phyloP scores from a whole-genome alignment of 2,888 invertebrate species.

The Eupithecia centaureata region DNA sequence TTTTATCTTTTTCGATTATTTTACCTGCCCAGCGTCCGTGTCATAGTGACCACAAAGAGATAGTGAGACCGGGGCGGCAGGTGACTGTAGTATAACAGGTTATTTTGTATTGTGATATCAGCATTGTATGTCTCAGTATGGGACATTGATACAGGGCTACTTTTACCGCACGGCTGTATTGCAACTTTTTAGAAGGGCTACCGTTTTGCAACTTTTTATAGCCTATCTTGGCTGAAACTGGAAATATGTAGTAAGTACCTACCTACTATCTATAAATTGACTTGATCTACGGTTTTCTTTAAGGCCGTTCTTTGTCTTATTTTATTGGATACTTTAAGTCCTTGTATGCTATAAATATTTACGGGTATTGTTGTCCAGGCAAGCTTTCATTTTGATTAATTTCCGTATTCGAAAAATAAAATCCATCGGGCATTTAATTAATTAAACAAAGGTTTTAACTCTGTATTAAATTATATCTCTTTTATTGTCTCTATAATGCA shows the following conservation, averaged over 20 bases:
- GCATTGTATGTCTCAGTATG: constrained; percentile 39
- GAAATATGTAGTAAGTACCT: constrained; percentile 27
- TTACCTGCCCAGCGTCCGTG: not conserved
- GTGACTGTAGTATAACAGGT: constrained; percentile 74
- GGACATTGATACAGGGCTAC: constrained; percentile 49
- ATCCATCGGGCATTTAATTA: not conserved
- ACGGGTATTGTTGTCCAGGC: not conserved
- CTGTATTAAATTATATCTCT: not conserved
- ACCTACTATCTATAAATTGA: constrained; percentile 4
- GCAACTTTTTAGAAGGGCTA: constrained; percentile 33
- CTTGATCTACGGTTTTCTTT: constrained; percentile 13
- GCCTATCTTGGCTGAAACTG: constrained; percentile 18
- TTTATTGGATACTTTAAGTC: not conserved
- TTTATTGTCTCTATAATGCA: not conserved
- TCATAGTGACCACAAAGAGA: constrained; percentile 28
- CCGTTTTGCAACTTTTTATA: constrained; percentile 36
- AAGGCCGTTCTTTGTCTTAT: not conserved
- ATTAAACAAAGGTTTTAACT: not conserved
- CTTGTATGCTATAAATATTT: not conserved
- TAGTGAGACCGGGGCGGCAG: constrained; percentile 59
- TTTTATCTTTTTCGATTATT: too few species aligned
- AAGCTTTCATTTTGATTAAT: not conserved
- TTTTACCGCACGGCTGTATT: constrained; percentile 51
- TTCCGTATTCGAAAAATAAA: not conserved
- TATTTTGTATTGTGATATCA: constrained; percentile 63